Evolutionary conservation across 2,113 vertebrate species (phyloP), one percentile per base, ranked within the genome.

Genomic region (Campylomormyrus numenius): DNA sequence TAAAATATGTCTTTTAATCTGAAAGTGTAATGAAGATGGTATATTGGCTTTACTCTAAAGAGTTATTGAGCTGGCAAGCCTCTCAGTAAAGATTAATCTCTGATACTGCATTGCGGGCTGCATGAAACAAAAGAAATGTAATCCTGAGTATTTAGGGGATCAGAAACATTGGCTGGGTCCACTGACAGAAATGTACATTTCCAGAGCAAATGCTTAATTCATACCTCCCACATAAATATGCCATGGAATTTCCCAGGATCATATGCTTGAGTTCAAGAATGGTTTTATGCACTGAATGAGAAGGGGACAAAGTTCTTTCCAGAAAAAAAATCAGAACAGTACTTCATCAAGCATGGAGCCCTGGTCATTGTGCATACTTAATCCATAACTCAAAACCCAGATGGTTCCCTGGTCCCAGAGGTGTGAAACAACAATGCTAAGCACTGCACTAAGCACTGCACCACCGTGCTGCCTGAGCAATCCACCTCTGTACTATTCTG

Each of bases 11-110:
- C 74, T 80, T 80, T 80, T 27, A 39, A 77, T 77, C 70, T 39
- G 13, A 77, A 77, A 77, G 70, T 77, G 31, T 77, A 77, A 80
- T 80, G 74, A 80, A 42, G 35, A 80, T 5, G 4, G 31, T 10
- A 3, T 80, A 42, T 80, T 80, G 74, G 74, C 31, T 42, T 42
- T 42, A 80, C 39, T 19, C 11, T 19, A 80, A 31, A 80, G 74
- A 80, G 70, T 39, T 27, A 66, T 66, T 77, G 31, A 77, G 70
- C 31, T 39, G 56, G 35, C 19, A 6, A 42, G 53, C 42, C 8
- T 58, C n/a, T 35, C 88, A 24, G 24, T 45, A 21, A 46, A 88
- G 58, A 88, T 88, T 88, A 88, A 70, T 88, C 88, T 70, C 9
- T 88, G 35, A 70, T 70, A 88, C 31, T 66, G 31, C 9, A 0